phyloP scores from a whole-genome alignment of 2,888 invertebrate genomes.

The Leptopilina drosophilae region DNA sequence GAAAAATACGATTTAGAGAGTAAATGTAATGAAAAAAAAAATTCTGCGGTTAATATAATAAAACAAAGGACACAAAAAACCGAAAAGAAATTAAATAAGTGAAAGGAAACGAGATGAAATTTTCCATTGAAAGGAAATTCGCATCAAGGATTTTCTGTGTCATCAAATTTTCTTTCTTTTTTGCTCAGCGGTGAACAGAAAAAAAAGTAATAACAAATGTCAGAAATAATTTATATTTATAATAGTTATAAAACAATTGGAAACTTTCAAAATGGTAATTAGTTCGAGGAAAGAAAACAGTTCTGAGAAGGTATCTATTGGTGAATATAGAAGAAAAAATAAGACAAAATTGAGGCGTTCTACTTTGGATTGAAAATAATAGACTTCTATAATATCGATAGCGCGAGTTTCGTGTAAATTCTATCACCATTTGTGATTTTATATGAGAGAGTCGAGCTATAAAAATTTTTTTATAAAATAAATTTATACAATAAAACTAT shows the following conservation, averaged over 20 bases:
- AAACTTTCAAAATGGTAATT: conserved; percentile 7
- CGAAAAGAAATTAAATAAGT: too few species aligned
- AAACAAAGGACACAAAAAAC: too few species aligned
- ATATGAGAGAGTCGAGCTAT: conserved; percentile 57
- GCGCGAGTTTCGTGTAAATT: conserved; percentile 14
- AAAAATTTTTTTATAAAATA: neutral
- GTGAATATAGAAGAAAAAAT: neutral
- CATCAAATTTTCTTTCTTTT: too few species aligned
- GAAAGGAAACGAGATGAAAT: too few species aligned
- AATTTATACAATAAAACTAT: too few species aligned
- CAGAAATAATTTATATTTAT: too few species aligned
- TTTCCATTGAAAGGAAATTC: too few species aligned
- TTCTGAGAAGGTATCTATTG: conserved; percentile 35
- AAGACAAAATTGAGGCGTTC: conserved; percentile 1
- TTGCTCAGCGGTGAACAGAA: too few species aligned
- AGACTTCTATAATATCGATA: conserved; percentile 39
- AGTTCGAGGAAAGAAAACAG: conserved; percentile 1
- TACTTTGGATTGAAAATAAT: neutral
- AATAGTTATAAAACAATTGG: neutral
- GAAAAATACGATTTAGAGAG: neutral
- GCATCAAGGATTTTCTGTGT: too few species aligned
- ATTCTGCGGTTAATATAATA: too few species aligned
- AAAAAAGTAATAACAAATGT: too few species aligned
- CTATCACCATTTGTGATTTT: conserved; percentile 34
- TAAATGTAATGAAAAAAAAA: too few species aligned